Conservation (phyloP, 2,113 vertebrate genomes). For the Orycteropus afer region DNA sequence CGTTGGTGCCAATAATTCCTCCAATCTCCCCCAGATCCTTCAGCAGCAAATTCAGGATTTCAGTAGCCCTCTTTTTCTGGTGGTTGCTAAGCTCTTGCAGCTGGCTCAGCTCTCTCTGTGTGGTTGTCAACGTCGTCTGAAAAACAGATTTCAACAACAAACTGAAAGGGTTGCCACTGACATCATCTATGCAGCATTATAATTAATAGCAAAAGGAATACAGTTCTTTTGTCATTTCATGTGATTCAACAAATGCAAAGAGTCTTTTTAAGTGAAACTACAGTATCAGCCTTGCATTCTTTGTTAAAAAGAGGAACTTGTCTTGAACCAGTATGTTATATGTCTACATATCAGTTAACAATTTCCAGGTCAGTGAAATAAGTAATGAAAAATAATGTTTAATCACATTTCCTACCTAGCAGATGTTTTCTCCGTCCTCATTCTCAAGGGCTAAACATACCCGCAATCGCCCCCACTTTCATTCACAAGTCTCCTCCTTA, state of each 20-base stretch:
- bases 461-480: neutral
- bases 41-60: slow-evolving; percentile 93
- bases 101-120: slow-evolving; percentile 92
- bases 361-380: neutral
- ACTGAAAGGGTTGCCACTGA: slow-evolving; percentile 20
- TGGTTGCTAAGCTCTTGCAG: slow-evolving; percentile 93
- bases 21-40: slow-evolving; percentile 94
- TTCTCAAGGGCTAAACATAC: neutral
- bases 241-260: neutral
- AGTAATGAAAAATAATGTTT: neutral
- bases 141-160: slow-evolving; percentile 64
- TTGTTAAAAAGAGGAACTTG: neutral
- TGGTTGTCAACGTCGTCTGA: slow-evolving; percentile 87
- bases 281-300: neutral
- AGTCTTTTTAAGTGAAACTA: neutral
- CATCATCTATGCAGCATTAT: neutral
- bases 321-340: neutral
- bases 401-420: neutral
- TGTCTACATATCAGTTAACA: neutral
- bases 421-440: neutral
- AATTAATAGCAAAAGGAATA: neutral
- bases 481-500: neutral
- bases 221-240: neutral
- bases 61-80: slow-evolving; percentile 92
- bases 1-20: slow-evolving; percentile 91